A percentile compares a stretch with the other conserved stretches of the same genome.
These are phyloP conservation scores for Bombus terrestris DNA, from an alignment of 1,140 invertebrate species.

Conservation along the genomic window DNA sequence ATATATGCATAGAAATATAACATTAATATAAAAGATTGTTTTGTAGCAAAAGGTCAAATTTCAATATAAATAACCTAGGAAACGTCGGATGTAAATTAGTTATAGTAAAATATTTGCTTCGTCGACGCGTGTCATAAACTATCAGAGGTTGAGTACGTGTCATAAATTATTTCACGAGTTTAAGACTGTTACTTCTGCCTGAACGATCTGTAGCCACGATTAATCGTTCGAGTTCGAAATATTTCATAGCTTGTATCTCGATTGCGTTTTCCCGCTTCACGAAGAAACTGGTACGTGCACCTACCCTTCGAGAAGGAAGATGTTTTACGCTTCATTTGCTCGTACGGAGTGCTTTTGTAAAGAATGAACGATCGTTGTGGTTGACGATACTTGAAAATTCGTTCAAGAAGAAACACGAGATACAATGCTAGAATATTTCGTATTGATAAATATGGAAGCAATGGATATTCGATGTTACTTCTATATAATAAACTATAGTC, in stretches of 20 bases:
- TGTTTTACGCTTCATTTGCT: conserved; percentile 63
- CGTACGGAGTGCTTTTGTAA: conserved; percentile 46
- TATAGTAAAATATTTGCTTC: not conserved
- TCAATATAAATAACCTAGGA: not conserved
- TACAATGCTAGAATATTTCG: conserved; percentile 1
- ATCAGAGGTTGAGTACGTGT: conserved; percentile 27
- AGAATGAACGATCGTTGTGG: conserved; percentile 46
- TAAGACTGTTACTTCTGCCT: conserved; percentile 64
- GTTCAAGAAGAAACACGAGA: conserved; percentile 33
- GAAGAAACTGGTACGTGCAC: conserved; percentile 9
- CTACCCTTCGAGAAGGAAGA: conserved; percentile 47
- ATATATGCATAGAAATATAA: not conserved
- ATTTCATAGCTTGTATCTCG: conserved; percentile 63
- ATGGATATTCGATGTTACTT: not conserved
- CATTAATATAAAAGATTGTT: not conserved
- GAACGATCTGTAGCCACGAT: conserved; percentile 62
- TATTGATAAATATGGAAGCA: conserved; percentile 4
- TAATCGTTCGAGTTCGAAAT: conserved; percentile 67
- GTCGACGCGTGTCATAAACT: conserved; percentile 51
- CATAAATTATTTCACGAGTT: conserved; percentile 66
- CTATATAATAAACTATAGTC: not conserved
- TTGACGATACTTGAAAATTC: conserved; percentile 36
- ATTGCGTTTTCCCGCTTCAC: conserved; percentile 4
- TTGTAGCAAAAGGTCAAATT: not conserved
- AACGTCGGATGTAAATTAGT: conserved; percentile 36